Conservation (phyloP, 2,797 vertebrate genomes). For the Syncerus caffer region DNA sequence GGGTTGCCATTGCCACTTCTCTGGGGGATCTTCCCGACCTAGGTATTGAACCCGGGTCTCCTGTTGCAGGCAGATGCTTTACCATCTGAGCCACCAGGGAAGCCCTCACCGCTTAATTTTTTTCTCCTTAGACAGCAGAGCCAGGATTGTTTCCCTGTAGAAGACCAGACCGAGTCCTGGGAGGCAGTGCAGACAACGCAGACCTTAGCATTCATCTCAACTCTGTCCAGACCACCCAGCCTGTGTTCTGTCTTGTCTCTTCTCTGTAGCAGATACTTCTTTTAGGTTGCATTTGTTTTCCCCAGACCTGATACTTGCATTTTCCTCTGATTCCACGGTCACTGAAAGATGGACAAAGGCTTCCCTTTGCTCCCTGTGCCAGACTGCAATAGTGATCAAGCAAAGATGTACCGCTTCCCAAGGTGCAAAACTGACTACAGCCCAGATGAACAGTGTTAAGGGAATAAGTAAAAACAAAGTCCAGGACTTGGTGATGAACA, state of each 20-base stretch:
- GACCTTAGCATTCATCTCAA: neutral
- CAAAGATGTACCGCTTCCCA: neutral
- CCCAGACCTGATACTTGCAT: neutral
- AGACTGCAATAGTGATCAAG: neutral
- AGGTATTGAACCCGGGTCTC: neutral
- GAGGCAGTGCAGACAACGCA: neutral
- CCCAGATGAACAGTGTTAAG: neutral
- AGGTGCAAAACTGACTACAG: neutral
- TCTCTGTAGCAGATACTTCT: neutral
- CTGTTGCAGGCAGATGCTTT: neutral
- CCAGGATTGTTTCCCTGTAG: neutral
- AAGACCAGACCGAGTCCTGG: neutral
- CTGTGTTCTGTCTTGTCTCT: neutral
- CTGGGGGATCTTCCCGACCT: neutral
- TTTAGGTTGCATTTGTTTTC: neutral
- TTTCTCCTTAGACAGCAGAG: neutral
- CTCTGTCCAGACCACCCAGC: neutral
- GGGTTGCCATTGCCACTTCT: neutral
- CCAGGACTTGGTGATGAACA: neutral
- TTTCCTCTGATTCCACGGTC: neutral
- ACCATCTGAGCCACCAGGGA: neutral
- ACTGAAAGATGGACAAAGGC: neutral
- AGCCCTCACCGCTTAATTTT: neutral
- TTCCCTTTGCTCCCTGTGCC: neutral
- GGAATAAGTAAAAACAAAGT: neutral